These are phyloP conservation scores for Neodiprion virginianus DNA, from an alignment of 1,140 invertebrate species.

Conservation along the genomic window DNA sequence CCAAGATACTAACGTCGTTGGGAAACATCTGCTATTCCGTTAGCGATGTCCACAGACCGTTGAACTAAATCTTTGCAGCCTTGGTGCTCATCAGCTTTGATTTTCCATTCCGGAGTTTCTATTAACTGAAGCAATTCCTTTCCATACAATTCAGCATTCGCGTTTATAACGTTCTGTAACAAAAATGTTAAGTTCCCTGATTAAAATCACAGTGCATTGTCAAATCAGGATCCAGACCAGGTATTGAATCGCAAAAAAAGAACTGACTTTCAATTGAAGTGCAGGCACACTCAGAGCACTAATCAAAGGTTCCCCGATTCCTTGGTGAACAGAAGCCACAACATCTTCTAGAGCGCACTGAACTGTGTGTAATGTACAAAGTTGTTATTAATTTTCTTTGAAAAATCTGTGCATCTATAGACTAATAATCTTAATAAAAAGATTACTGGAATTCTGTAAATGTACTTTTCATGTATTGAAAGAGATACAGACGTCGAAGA, in stretches of 20 bases:
- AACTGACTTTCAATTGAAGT: constrained; percentile 45
- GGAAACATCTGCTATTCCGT: constrained; percentile 35
- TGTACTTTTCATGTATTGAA: too few relatives aligned
- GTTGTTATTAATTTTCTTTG: constrained; percentile 13
- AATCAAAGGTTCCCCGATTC: constrained; percentile 57
- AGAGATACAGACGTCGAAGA: too few relatives aligned
- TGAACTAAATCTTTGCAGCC: constrained; percentile 47
- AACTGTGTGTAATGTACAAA: constrained; percentile 46
- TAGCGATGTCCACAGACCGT: constrained; percentile 42
- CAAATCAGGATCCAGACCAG: too few relatives aligned
- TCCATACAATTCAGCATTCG: constrained; percentile 48
- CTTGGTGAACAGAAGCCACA: constrained; percentile 51
- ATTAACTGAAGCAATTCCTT: constrained; percentile 40
- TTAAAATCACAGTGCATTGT: constrained; percentile 13
- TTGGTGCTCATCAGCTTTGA: constrained; percentile 36
- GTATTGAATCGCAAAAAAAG: not conserved
- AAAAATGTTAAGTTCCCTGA: constrained; percentile 7
- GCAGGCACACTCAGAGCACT: constrained; percentile 53
- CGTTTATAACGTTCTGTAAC: constrained; percentile 37
- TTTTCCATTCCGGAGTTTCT: constrained; percentile 36
- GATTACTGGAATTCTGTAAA: too few relatives aligned
- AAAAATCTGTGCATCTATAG: constrained; percentile 17
- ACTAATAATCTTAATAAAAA: too few relatives aligned
- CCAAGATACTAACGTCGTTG: constrained; percentile 33
- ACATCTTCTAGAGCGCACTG: constrained; percentile 61